Percentiles rank a stretch among this genome's conserved stretches.
These are phyloP conservation scores for Pedetes capensis DNA, from an alignment of 2,113 vertebrate genomes.

Conservation along the genomic window DNA sequence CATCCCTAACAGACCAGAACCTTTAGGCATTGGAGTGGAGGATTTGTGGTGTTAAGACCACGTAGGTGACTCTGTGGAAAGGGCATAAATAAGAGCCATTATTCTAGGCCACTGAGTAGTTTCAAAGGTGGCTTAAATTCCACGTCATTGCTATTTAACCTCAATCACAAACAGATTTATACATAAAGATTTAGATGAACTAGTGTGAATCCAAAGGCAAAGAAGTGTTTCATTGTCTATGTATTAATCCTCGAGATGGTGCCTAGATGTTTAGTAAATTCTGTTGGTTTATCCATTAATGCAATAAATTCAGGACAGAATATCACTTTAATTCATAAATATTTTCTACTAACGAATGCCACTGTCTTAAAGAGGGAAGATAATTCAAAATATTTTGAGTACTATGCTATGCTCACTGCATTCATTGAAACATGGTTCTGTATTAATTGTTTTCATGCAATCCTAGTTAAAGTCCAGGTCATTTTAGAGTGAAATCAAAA, in stretches of 20 bases:
- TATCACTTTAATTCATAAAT: background rate
- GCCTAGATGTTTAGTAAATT: background rate
- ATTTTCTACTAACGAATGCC: background rate
- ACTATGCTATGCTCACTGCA: background rate
- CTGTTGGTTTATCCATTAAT: background rate
- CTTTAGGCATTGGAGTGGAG: background rate
- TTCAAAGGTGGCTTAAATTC: background rate
- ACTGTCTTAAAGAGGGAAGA: background rate
- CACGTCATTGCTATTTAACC: background rate
- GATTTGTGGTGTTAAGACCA: background rate
- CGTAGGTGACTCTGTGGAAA: background rate
- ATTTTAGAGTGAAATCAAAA: conserved; percentile 18
- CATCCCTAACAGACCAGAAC: background rate
- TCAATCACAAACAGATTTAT: background rate
- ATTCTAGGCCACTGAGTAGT: background rate
- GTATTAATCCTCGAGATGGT: background rate
- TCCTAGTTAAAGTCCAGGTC: background rate
- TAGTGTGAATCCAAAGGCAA: background rate
- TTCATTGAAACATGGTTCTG: background rate
- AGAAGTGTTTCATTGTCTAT: background rate
- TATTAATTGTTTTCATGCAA: conserved; percentile 33
- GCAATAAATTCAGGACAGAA: background rate
- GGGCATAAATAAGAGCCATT: background rate
- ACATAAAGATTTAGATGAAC: background rate
- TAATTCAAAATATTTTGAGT: background rate